A percentile compares a stretch with the other conserved stretches of the same genome.
Conservation (phyloP, 2,113 vertebrate genomes). For the Mormyrus iriodes region DNA sequence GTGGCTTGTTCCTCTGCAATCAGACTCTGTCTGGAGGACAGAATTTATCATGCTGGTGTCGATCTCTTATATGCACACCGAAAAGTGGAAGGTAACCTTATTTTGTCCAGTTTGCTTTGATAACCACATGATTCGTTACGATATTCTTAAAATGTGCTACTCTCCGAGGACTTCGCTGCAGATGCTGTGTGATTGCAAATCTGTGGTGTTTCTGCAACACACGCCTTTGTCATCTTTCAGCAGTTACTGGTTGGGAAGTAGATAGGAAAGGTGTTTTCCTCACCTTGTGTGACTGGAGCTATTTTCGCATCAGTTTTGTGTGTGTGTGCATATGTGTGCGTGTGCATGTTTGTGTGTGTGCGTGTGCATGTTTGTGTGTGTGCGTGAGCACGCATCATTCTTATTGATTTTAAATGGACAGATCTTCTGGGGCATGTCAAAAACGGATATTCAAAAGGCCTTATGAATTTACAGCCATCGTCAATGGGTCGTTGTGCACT, state of each 20-base stretch:
- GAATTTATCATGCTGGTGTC: background rate
- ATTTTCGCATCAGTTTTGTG: background rate
- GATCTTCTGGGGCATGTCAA: background rate
- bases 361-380: background rate
- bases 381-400: background rate
- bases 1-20: background rate
- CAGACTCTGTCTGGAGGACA: background rate
- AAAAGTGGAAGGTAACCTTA: background rate
- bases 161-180: background rate
- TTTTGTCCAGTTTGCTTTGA: background rate
- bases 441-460: background rate
- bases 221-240: background rate
- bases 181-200: background rate
- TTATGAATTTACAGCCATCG: background rate
- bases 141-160: background rate
- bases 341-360: too few relatives aligned
- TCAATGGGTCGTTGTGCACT: background rate
- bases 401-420: background rate
- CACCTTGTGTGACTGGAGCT: background rate
- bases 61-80: background rate
- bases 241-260: background rate
- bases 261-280: background rate
- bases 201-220: background rate
- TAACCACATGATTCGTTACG: background rate
- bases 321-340: background rate